A percentile compares a stretch with the other conserved stretches of the same genome.
phyloP scores from a whole-genome alignment of 30 jellyfish, hydroid and myxozoan genomes.

The Clytia hemisphaerica region DNA sequence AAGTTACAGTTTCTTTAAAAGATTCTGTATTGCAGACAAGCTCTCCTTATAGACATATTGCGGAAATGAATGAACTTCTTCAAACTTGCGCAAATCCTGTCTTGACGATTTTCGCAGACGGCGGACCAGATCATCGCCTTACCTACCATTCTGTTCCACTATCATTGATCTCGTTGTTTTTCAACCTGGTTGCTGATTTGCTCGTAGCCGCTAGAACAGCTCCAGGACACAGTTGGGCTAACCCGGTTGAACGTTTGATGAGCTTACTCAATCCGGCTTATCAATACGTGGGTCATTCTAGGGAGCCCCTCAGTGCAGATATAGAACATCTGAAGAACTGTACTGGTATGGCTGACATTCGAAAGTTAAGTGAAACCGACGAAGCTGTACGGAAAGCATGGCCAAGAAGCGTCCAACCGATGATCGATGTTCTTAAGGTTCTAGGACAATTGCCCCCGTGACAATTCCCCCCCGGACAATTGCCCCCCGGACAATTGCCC shows the following conservation, averaged over 20 bases:
- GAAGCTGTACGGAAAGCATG: no score
- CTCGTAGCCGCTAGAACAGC: slow-evolving; percentile 30
- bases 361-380: no score
- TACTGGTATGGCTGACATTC: no score
- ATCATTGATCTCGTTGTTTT: slow-evolving; percentile 4
- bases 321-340: no score
- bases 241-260: slow-evolving; percentile 31
- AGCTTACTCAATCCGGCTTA: slow-evolving; percentile 9
- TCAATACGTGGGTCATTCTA: slow-evolving; percentile 33
- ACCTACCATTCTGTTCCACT: slow-evolving; percentile 7
- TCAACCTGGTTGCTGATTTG: slow-evolving; percentile 4
- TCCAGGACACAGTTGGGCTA: slow-evolving; percentile 17
- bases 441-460: no score
- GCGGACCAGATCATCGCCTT: slow-evolving; percentile 43
- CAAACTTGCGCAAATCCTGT: slow-evolving; percentile 10
- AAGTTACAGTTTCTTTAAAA: slow-evolving; percentile 16
- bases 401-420: no score
- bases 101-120: slow-evolving; percentile 22
- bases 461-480: no score
- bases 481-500: no score
- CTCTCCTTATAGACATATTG: slow-evolving; percentile 15
- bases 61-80: slow-evolving; percentile 14
- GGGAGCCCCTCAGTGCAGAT: no score
- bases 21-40: slow-evolving; percentile 18
- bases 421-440: no score